Base-by-base conservation (phyloP, 2,888 invertebrate genomes). In the Homarus gammarus region DNA sequence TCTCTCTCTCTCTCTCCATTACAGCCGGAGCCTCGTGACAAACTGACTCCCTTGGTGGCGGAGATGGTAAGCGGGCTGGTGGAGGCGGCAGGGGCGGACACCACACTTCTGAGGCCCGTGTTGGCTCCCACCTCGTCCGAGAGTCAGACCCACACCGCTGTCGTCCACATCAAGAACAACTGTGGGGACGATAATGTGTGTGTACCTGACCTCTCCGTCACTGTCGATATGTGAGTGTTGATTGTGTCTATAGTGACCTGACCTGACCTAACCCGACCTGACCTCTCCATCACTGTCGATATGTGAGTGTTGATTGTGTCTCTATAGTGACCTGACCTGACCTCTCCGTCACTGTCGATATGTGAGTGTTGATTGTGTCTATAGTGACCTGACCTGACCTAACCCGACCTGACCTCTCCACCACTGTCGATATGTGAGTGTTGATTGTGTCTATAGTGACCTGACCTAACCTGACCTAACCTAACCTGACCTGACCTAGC, bases 171-270 rank as follows among this genome's bases (percentile, higher is more conserved):
- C 87, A 96, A 97, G 94, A 99, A 98, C 95, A 97, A 99, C 94
- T 99, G 99, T 93, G 99, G 99, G 0, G 93, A 95, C 0, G 99
- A 99, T 93, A 98, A 99, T 93, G 95, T 97, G 85, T 99, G 99
- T 94, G 96, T 98, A 91, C 99, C 99, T 0, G 97, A 99, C 94
- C 95, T 99, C n/a, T 95, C 95, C 89, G 8, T 78, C 8, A 0
- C 18, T 27, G 33, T 78, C 2, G 1, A 68, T 15, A 40, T 70
- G 86, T 86, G 33, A 78, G 86, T 86, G 3, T 72, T n/a, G n/a
- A n/a, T n/a, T n/a, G n/a, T n/a, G n/a, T n/a, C n/a, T n/a, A n/a
- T n/a, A n/a, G n/a, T n/a, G n/a, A n/a, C n/a, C n/a, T n/a, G n/a
- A n/a, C 73, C 38, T 38, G 38, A 38, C 73, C 73, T 36, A 33